These are phyloP conservation scores for Brachionichthys hirsutus DNA, from an alignment of 2,113 vertebrate species.

Conservation along the genomic window DNA sequence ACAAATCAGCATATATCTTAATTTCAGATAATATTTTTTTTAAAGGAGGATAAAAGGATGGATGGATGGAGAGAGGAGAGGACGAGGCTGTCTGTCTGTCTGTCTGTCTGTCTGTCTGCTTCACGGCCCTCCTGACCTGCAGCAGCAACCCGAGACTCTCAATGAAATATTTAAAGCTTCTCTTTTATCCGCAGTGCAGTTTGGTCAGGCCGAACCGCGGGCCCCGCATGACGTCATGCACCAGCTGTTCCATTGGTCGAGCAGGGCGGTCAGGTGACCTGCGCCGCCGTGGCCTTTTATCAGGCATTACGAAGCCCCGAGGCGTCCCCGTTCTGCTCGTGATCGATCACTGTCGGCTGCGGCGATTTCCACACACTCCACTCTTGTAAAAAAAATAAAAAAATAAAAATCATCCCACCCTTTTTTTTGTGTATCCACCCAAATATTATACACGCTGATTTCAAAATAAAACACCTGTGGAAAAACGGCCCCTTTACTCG, in stretches of 20 bases:
- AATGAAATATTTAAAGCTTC: slow-evolving; percentile 81
- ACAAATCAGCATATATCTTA: too few species aligned
- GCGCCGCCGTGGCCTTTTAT: slow-evolving; percentile 65
- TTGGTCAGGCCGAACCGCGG: slow-evolving; percentile 69
- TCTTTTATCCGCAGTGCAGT: slow-evolving; percentile 81
- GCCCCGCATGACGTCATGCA: slow-evolving; percentile 77
- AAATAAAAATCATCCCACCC: too few species aligned
- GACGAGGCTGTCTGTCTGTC: slow-evolving; percentile 26
- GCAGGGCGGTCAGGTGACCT: slow-evolving; percentile 63
- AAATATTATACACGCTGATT: too few species aligned
- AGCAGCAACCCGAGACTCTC: slow-evolving; percentile 76
- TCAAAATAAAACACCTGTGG: too few species aligned
- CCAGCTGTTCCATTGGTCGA: slow-evolving; percentile 56
- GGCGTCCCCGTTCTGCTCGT: slow-evolving; percentile 62
- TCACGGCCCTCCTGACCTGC: slow-evolving; percentile 68
- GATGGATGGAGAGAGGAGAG: slow-evolving; percentile 6
- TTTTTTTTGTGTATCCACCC: too few species aligned
- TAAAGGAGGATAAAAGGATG: neutral
- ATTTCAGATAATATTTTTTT: too few species aligned
- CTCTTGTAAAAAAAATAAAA: too few species aligned
- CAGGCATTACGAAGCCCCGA: slow-evolving; percentile 58
- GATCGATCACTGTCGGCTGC: slow-evolving; percentile 49
- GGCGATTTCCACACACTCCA: slow-evolving; percentile 34
- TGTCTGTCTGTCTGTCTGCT: slow-evolving; percentile 51
- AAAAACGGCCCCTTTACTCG: too few species aligned